Evolutionary conservation across 2,888 invertebrate species (phyloP).

Genomic region (Agapetus fuscipes): DNA sequence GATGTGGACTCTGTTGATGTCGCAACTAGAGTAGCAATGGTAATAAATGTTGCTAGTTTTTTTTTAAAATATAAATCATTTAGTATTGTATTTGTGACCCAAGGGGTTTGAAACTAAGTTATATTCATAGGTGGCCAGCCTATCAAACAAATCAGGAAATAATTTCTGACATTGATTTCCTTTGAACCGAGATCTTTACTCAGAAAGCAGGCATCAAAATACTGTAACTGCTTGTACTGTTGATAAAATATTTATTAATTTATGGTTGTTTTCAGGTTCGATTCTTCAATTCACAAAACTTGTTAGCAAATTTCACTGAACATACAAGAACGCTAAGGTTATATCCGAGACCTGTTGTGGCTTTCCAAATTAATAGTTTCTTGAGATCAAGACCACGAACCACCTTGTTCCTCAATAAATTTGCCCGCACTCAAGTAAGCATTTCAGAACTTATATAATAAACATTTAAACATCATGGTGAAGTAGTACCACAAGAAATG

Average conservation of each 20-base stretch:
- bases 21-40: constrained; percentile 96
- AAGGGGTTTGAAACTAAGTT: too few relatives aligned
- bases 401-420: constrained; percentile 81
- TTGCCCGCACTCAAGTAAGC: constrained; percentile 82
- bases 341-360: constrained; percentile 97
- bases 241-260: constrained; percentile 11
- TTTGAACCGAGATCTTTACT: too few relatives aligned
- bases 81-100: too few relatives aligned
- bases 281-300: constrained; percentile 96
- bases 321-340: constrained; percentile 93
- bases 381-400: constrained; percentile 85
- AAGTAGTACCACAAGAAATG: too few relatives aligned
- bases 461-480: background rate
- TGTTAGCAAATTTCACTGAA: constrained; percentile 94
- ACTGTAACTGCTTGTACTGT: too few relatives aligned
- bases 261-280: constrained; percentile 73
- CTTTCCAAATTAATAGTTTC: constrained; percentile 96
- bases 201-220: too few relatives aligned
- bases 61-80: too few relatives aligned
- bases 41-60: too few relatives aligned
- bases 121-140: too few relatives aligned
- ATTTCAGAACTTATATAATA: background rate
- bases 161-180: too few relatives aligned
- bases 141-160: too few relatives aligned
- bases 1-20: constrained; percentile 98